Evolutionary conservation across 1,140 invertebrate genomes (phyloP).

Genomic region (Phortica variegata): DNA sequence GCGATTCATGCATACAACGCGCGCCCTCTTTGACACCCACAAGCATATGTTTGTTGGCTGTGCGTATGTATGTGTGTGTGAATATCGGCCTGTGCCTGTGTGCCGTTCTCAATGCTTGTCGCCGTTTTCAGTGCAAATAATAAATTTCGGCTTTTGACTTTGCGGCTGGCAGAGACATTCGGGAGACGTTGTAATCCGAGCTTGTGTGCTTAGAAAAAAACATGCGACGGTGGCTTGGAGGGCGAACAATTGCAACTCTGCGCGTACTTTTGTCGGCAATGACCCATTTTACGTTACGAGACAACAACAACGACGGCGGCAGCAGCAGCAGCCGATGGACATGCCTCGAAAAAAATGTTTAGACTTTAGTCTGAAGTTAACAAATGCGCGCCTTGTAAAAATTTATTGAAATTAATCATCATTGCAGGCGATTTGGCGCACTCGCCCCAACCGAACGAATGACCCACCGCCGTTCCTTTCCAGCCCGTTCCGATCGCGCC

Average conservation of each 20-base stretch:
- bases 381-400: constrained; percentile 26
- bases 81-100: too few species aligned
- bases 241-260: too few species aligned
- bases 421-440: constrained; percentile 5
- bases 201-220: too few species aligned
- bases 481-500: neutral
- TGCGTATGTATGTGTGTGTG: too few species aligned
- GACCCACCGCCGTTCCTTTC: too few species aligned
- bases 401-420: constrained; percentile 54
- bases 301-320: too few species aligned
- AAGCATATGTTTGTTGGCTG: too few species aligned
- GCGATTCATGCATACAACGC: constrained; percentile 7
- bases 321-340: too few species aligned
- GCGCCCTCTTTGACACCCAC: neutral
- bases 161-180: constrained; percentile 31
- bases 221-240: too few species aligned
- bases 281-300: constrained; percentile 31
- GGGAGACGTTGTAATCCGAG: constrained; percentile 45
- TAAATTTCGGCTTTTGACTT: constrained; percentile 36
- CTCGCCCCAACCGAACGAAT: too few species aligned
- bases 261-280: constrained; percentile 13
- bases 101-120: constrained; percentile 25
- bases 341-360: neutral
- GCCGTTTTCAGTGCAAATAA: constrained; percentile 45
- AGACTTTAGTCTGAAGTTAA: constrained; percentile 15